phyloP scores from a whole-genome alignment of 2,797 vertebrate species.

The Pipistrellus pipistrellus region DNA sequence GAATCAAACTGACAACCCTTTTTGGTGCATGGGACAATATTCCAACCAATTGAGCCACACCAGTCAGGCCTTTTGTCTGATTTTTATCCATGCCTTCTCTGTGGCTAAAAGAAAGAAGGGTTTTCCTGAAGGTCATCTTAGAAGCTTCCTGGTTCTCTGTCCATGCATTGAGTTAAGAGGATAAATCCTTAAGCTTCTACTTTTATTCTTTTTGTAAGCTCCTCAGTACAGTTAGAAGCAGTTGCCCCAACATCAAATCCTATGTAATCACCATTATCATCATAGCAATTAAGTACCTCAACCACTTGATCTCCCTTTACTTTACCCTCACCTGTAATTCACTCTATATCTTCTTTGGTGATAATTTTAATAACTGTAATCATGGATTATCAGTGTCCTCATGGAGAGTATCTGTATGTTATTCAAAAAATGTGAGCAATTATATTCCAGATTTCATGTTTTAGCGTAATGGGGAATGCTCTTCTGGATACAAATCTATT shows the following conservation, averaged over 20 bases:
- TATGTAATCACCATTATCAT: not conserved
- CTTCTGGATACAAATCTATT: not conserved
- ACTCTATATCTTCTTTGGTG: not conserved
- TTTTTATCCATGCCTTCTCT: not conserved
- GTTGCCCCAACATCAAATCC: not conserved
- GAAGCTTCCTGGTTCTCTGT: not conserved
- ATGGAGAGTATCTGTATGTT: not conserved
- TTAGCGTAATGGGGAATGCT: not conserved
- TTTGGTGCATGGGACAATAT: not conserved
- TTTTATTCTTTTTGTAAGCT: not conserved
- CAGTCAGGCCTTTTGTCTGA: not conserved
- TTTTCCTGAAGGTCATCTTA: not conserved
- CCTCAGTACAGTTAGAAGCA: not conserved
- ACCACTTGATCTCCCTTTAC: not conserved
- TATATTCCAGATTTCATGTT: not conserved
- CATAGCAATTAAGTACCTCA: slow-evolving; percentile 13
- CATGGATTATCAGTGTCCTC: not conserved
- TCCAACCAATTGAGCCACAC: not conserved
- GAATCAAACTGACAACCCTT: not conserved
- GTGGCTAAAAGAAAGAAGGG: not conserved
- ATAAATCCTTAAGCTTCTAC: slow-evolving; percentile 3
- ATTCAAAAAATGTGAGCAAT: not conserved
- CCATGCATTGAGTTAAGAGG: not conserved
- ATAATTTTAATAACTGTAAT: slow-evolving; percentile 45
- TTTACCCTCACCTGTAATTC: not conserved